A percentile compares a stretch with the other conserved stretches of the same genome.
These are phyloP conservation scores for Tetraneura akinire DNA, from an alignment of 1,140 invertebrate species.

Conservation along the genomic window DNA sequence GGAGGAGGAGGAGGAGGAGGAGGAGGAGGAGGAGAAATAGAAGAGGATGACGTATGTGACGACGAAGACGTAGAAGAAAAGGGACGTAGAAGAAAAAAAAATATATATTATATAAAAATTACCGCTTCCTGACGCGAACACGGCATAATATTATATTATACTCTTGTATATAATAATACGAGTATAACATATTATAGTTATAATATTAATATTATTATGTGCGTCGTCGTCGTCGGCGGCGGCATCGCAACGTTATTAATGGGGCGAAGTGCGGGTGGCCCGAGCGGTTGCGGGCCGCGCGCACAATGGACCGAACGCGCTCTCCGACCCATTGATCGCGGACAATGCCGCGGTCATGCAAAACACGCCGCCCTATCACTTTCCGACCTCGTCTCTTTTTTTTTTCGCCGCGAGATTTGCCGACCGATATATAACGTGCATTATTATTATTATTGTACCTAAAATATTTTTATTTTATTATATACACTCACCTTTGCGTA, in stretches of 20 bases:
- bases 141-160: too few species aligned
- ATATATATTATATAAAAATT: too few species aligned
- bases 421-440: constrained; percentile 1
- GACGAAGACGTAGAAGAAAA: background rate
- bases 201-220: too few species aligned
- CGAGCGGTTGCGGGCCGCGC: background rate
- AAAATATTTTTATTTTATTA: too few species aligned
- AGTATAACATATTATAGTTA: too few species aligned
- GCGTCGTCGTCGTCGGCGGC: background rate
- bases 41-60: background rate
- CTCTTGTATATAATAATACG: too few species aligned
- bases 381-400: background rate
- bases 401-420: background rate
- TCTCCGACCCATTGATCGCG: constrained; percentile 45
- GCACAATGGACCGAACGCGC: constrained; percentile 23
- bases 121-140: constrained; percentile 28
- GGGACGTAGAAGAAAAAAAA: background rate
- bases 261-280: constrained; percentile 45
- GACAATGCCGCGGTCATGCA: constrained; percentile 44
- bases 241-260: constrained; percentile 37
- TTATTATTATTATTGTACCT: too few species aligned
- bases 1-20: background rate
- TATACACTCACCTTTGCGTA: too few species aligned
- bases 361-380: constrained; percentile 47
- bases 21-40: background rate